Evolutionary conservation across 2,797 vertebrate genomes (phyloP).

Genomic region (Oreochromis mossambicus): DNA sequence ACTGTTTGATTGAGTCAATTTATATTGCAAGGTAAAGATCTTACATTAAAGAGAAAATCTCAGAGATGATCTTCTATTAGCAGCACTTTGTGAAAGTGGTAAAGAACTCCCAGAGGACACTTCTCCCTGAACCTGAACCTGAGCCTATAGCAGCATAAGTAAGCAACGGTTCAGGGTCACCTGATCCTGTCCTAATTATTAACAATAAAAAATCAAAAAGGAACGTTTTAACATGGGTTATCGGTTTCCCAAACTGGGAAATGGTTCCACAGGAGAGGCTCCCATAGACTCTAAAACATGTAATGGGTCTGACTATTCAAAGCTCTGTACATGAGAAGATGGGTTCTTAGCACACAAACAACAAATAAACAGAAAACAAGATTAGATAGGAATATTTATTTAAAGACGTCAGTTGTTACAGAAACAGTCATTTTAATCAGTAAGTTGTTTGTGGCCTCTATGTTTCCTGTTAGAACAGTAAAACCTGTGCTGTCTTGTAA

Average conservation of each 20-base stretch:
- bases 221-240: background rate
- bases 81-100: background rate
- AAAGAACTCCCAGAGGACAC: background rate
- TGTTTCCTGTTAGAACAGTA: conserved; percentile 45
- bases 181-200: background rate
- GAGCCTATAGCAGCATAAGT: background rate
- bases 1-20: background rate
- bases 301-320: background rate
- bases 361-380: background rate
- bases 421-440: conserved; percentile 59
- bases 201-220: background rate
- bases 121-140: background rate
- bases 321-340: background rate
- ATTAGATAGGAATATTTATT: conserved; percentile 70
- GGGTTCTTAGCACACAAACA: background rate
- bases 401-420: conserved; percentile 61
- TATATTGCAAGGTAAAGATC: background rate
- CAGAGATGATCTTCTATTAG: background rate
- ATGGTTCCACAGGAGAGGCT: background rate
- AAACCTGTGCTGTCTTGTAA: conserved; percentile 53
- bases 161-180: background rate
- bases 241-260: background rate
- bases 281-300: background rate
- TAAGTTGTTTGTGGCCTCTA: conserved; percentile 41
- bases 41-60: background rate